Evolutionary conservation across 2,113 vertebrate genomes (phyloP).

Genomic region (Lepus timidus): DNA sequence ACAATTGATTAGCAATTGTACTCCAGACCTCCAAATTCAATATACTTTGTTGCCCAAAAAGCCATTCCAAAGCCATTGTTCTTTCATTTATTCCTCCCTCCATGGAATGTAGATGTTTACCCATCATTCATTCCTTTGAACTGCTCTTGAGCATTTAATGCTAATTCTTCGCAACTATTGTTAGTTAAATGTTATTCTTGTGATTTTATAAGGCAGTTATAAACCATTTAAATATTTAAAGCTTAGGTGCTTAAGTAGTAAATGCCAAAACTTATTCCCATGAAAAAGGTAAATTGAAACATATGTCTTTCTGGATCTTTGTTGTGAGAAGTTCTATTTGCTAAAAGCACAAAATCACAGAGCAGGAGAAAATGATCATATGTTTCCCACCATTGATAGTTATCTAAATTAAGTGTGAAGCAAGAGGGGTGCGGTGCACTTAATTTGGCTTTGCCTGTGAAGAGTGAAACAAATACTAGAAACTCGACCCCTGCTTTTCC

Average conservation of each 20-base stretch:
- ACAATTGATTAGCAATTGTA: slow-evolving; percentile 68
- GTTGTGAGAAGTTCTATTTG: slow-evolving; percentile 37
- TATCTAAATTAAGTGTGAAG: not conserved
- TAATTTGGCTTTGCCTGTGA: not conserved
- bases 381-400: not conserved
- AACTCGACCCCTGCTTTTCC: not conserved
- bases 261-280: slow-evolving; percentile 57
- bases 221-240: slow-evolving; percentile 36
- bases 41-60: slow-evolving; percentile 56
- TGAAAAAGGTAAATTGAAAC: slow-evolving; percentile 57
- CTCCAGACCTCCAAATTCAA: slow-evolving; percentile 61
- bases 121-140: not conserved
- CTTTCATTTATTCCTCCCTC: slow-evolving; percentile 30
- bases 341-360: slow-evolving; percentile 26
- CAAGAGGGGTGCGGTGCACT: too few relatives aligned
- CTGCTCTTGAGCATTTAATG: slow-evolving; percentile 42
- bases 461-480: not conserved
- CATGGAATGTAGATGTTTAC: not conserved
- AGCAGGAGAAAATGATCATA: not conserved
- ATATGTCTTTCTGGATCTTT: slow-evolving; percentile 50
- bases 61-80: slow-evolving; percentile 47
- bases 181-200: slow-evolving; percentile 60
- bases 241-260: slow-evolving; percentile 37
- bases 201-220: slow-evolving; percentile 60
- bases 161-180: slow-evolving; percentile 33